Percentiles rank a stretch among this genome's conserved stretches.
phyloP scores from a whole-genome alignment of 1,140 invertebrate species.

The Tachypleus tridentatus region DNA sequence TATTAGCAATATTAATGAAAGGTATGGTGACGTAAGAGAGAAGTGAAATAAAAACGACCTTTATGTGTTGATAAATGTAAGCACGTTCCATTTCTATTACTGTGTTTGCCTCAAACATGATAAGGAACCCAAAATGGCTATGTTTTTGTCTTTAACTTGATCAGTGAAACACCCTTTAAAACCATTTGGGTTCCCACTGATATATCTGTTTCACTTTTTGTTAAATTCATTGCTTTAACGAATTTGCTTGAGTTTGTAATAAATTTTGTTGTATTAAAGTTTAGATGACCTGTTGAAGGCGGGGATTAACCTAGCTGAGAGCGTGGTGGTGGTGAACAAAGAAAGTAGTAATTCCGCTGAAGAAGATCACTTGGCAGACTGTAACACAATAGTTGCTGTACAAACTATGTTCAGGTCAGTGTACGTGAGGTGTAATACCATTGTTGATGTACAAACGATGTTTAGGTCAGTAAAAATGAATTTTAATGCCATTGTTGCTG shows the following conservation, averaged over 20 bases:
- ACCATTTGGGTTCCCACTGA: too few relatives aligned
- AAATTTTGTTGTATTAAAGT: slow-evolving; percentile 40
- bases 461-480: slow-evolving; percentile 68
- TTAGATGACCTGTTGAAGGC: slow-evolving; percentile 86
- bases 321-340: slow-evolving; percentile 98
- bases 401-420: slow-evolving; percentile 97
- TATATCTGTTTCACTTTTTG: too few relatives aligned
- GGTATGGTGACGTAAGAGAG: too few relatives aligned
- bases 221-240: too few relatives aligned
- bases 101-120: too few relatives aligned
- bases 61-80: too few relatives aligned
- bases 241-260: background rate
- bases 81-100: too few relatives aligned
- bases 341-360: slow-evolving; percentile 89
- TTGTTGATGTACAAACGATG: slow-evolving; percentile 92
- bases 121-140: too few relatives aligned
- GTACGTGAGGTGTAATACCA: slow-evolving; percentile 22
- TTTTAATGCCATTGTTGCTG: slow-evolving; percentile 50
- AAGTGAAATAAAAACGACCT: too few relatives aligned
- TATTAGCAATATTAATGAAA: too few relatives aligned
- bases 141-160: too few relatives aligned
- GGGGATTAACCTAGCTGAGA: slow-evolving; percentile 89
- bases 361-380: slow-evolving; percentile 89
- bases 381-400: slow-evolving; percentile 96
- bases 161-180: too few relatives aligned